Evolutionary conservation across 2,113 vertebrate species (phyloP).

Genomic region (Tichodroma muraria): DNA sequence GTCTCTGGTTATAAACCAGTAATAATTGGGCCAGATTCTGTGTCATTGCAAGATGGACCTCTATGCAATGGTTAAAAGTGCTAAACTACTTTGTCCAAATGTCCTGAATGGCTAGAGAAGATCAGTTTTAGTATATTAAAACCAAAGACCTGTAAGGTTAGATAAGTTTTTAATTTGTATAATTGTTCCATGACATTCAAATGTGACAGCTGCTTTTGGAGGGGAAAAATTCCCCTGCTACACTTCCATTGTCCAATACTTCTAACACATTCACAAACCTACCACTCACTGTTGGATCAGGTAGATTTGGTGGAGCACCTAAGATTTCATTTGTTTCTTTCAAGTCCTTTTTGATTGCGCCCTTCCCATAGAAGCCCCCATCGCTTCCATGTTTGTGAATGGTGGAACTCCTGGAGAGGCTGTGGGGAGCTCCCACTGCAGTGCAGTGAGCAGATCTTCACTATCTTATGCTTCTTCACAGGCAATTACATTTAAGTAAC

Average conservation of each 20-base stretch:
- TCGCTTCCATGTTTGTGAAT: background rate
- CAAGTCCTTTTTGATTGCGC: background rate
- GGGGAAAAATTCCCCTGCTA: background rate
- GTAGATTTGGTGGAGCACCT: background rate
- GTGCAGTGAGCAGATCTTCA: background rate
- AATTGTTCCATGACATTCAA: background rate
- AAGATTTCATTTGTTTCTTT: background rate
- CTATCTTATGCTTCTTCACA: background rate
- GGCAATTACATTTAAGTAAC: background rate
- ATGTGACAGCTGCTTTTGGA: background rate
- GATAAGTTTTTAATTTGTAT: background rate
- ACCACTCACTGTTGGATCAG: background rate
- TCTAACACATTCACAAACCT: background rate
- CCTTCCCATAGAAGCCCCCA: background rate
- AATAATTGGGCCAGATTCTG: background rate
- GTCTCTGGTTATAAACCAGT: background rate
- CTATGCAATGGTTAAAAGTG: background rate
- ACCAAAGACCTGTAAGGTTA: background rate
- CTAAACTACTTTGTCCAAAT: background rate
- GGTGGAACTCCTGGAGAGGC: background rate
- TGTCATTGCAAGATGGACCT: background rate
- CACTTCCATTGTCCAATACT: background rate
- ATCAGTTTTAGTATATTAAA: background rate
- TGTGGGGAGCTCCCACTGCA: background rate
- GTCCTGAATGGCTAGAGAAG: background rate